Base-by-base conservation (phyloP, 2,888 invertebrate genomes). In the Micropterix aruncella region DNA sequence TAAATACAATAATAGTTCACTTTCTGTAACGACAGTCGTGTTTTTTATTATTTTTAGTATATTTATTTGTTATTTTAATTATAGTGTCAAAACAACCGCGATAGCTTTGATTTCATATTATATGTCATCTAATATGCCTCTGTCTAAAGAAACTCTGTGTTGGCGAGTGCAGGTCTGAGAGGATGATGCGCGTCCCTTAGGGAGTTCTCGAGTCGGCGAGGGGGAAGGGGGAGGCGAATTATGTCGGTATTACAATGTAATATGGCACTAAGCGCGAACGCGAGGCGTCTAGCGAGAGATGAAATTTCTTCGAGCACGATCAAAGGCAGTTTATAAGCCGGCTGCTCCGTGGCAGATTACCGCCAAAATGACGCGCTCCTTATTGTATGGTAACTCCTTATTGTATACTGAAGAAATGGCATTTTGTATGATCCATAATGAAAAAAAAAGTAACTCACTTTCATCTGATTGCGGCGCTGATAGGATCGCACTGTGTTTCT, bases 381-480 rank as follows among this genome's bases (percentile, higher is more conserved):
- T 27, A 27, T 27, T 12, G 12, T n/a, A n/a, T n/a, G n/a, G n/a
- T n/a, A n/a, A n/a, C n/a, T n/a, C n/a, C n/a, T n/a, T n/a, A n/a
- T n/a, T n/a, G n/a, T n/a, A n/a, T n/a, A n/a, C n/a, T n/a, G n/a
- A n/a, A n/a, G n/a, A n/a, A n/a, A n/a, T n/a, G n/a, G n/a, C n/a
- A n/a, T n/a, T n/a, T n/a, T n/a, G n/a, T n/a, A n/a, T n/a, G n/a
- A n/a, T n/a, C n/a, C n/a, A n/a, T n/a, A n/a, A n/a, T n/a, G n/a
- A n/a, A n/a, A n/a, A 7, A 27, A 12, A 27, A 42, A 41, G 16
- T 27, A 50, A 80, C 90, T 87, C 71, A 93, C 93, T 96, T 77
- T 96, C 96, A 77, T 97, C 96, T 65, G 94, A 93, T 66, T 94
- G 93, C 56, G 96, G 96, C 57, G 95, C 95, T 60, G 96, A 95